Evolutionary conservation across 2,113 vertebrate species (phyloP), one percentile per base, ranked within the genome.

Genomic region (Symphodus melops): DNA sequence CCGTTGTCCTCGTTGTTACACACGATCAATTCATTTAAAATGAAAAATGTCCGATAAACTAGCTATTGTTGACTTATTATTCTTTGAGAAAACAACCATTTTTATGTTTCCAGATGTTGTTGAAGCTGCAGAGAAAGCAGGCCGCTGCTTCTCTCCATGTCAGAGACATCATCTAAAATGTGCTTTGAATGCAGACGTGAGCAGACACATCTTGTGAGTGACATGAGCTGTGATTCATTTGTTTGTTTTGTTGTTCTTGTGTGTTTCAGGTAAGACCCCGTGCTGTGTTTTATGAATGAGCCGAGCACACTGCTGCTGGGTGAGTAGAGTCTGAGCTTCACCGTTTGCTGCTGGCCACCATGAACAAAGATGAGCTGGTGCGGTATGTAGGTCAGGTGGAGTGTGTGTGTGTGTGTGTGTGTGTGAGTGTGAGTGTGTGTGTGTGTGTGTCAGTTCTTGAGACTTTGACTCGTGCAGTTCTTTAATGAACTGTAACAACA

Each of bases 341-440:
- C 55, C 69, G 60, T 77, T 65, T 54, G 66, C 69, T 66, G 49
- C 56, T 13, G 69, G 62, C 52, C 42, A 20, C 5, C 12, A 53
- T 28, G 58, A 78, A 82, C 79, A 82, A 58, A 75, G 68, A 74
- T 44, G 49, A 39, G 55, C 53, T 13, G 41, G 51, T 56, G 28
- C 21, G 11, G 55, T 54, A 77, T 75, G 46, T 80, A 72, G 86
- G 82, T 80, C 79, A 77, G 80, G 37, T 46, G 6, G 3, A 16
- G 60, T 36, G 33, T 57, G 42, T 48, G 46, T 59, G 57, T 51
- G 61, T 56, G 41, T 54, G 41, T 57, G 42, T 48, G 46, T 59
- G 57, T 51, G 61, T 56, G 41, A 41, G 46, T 59, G 57, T 51
- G 61, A 49, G 41, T 54, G 41, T 33, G 3, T 33, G 4, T 52